Evolutionary conservation across 2,113 vertebrate species (phyloP).

Genomic region (Tupaia tana): DNA sequence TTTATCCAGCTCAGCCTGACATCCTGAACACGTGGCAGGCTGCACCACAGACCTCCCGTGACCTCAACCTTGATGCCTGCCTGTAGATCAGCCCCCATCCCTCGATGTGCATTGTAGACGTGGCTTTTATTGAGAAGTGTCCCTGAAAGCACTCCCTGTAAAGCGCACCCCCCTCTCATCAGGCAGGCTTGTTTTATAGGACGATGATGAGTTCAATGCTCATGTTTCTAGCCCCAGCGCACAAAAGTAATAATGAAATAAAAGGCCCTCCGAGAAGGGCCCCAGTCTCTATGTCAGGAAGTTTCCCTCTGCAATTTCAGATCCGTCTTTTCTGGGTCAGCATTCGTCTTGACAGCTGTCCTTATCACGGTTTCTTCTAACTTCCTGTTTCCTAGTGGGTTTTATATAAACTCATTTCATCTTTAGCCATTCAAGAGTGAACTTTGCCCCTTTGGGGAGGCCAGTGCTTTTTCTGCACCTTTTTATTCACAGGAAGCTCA

Average conservation of each 20-base stretch:
- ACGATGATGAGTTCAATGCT: conserved; percentile 57
- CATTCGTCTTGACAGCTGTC: conserved; percentile 72
- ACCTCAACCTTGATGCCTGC: neutral
- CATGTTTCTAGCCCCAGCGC: conserved; percentile 27
- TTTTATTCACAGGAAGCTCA: conserved; percentile 39
- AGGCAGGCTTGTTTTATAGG: conserved; percentile 72
- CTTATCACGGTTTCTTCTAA: conserved; percentile 70
- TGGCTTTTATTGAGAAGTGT: conserved; percentile 69
- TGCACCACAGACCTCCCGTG: neutral
- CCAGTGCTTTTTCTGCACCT: neutral
- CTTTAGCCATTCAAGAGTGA: conserved; percentile 66
- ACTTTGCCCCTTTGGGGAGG: conserved; percentile 42
- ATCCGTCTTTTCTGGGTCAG: conserved; percentile 80
- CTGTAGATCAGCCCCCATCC: conserved; percentile 73
- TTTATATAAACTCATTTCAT: conserved; percentile 74
- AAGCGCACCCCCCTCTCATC: conserved; percentile 49
- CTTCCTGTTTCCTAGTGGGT: conserved; percentile 82
- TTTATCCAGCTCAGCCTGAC: neutral
- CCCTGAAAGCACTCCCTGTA: conserved; percentile 66
- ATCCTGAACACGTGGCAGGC: neutral
- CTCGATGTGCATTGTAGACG: conserved; percentile 74
- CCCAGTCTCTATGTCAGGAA: conserved; percentile 22
- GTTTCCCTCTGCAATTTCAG: conserved; percentile 70
- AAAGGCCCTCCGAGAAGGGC: neutral
- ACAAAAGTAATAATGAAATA: neutral